phyloP scores from a whole-genome alignment of 2,797 vertebrate species.

The Enteromius afrohamiltoni region DNA sequence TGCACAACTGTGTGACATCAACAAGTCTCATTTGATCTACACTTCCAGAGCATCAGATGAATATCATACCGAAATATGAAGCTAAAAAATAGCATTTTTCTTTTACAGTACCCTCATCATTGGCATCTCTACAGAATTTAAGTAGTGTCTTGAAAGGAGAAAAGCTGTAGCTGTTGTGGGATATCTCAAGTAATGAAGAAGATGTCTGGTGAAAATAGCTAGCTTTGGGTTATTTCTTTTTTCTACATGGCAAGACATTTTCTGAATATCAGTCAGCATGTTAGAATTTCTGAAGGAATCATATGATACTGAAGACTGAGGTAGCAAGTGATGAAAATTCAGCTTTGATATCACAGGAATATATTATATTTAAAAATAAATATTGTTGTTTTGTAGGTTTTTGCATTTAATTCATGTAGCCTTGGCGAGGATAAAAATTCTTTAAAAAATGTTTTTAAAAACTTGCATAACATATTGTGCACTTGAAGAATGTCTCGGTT shows the following conservation, averaged over 20 bases:
- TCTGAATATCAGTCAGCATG: background rate
- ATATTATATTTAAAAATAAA: background rate
- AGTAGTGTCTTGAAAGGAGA: background rate
- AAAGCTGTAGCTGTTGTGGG: background rate
- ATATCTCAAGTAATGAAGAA: background rate
- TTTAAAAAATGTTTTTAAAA: background rate
- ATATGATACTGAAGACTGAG: background rate
- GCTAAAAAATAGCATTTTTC: background rate
- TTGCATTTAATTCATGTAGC: background rate
- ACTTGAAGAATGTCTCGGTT: no score
- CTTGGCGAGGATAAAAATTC: background rate
- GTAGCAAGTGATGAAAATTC: background rate
- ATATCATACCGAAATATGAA: background rate
- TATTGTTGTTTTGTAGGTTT: background rate
- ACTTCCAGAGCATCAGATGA: slow-evolving; percentile 3
- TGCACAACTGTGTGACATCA: slow-evolving; percentile 2
- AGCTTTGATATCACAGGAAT: background rate
- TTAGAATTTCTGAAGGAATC: background rate
- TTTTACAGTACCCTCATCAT: background rate
- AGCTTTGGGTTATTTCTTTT: background rate
- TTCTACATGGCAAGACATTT: background rate
- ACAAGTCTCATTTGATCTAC: slow-evolving; percentile 22
- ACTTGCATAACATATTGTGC: background rate
- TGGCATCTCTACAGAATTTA: background rate
- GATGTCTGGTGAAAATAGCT: background rate